phyloP scores from a whole-genome alignment of 2,113 vertebrate genomes.

The Ptilonorhynchus violaceus region DNA sequence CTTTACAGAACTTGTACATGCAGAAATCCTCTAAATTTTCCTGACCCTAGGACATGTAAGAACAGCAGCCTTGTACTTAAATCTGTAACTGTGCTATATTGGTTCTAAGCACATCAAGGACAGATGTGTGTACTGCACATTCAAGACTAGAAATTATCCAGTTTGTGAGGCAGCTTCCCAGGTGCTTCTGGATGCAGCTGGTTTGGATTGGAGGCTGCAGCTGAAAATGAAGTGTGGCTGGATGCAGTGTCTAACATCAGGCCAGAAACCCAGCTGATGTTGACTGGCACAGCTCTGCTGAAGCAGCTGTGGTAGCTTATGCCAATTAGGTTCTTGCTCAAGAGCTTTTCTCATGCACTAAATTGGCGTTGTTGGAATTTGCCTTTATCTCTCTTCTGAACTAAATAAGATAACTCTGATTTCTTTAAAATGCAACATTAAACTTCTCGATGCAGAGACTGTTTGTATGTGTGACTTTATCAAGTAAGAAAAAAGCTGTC shows the following conservation, averaged over 20 bases:
- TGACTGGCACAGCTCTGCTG: not conserved
- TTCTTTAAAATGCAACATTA: not conserved
- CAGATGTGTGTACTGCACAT: not conserved
- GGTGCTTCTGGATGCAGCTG: not conserved
- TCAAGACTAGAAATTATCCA: not conserved
- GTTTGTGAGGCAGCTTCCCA: not conserved
- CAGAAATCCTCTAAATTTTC: not conserved
- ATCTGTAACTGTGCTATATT: not conserved
- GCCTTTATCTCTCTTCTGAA: not conserved
- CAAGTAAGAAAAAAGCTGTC: not conserved
- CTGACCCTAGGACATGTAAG: not conserved
- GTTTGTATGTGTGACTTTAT: not conserved
- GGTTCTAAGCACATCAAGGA: not conserved
- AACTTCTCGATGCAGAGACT: not conserved
- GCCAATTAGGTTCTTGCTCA: not conserved
- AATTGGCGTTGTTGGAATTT: not conserved
- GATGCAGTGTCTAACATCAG: not conserved
- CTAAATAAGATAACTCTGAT: not conserved
- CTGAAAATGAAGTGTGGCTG: conserved; percentile 27
- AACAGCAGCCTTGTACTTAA: not conserved
- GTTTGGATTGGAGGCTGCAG: not conserved
- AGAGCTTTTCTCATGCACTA: not conserved
- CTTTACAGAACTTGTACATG: not conserved
- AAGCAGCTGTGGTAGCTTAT: not conserved
- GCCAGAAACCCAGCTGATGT: not conserved